These are phyloP conservation scores for Lutra lutra DNA, from an alignment of 2,797 vertebrate species.

Conservation along the genomic window DNA sequence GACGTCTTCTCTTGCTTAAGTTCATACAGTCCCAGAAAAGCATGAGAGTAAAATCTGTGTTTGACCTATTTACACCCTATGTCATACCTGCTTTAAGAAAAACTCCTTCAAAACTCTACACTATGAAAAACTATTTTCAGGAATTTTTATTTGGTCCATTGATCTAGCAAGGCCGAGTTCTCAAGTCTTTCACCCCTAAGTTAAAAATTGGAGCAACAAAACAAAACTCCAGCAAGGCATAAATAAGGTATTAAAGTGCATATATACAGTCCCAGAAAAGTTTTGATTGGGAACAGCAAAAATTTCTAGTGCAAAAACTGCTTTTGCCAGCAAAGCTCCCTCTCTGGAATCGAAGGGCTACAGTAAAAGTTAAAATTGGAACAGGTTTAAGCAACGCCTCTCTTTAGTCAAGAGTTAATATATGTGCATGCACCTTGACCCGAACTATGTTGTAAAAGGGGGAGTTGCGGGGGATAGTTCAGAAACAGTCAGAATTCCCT, in stretches of 20 bases:
- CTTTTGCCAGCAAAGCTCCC: constrained; percentile 79
- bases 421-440: constrained; percentile 75
- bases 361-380: constrained; percentile 65
- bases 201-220: constrained; percentile 81
- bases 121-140: constrained; percentile 80
- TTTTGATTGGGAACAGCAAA: constrained; percentile 79
- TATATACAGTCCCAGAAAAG: constrained; percentile 83
- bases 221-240: constrained; percentile 78
- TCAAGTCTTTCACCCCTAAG: constrained; percentile 75
- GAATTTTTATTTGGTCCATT: constrained; percentile 84
- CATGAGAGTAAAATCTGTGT: neutral
- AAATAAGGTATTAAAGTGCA: constrained; percentile 88
- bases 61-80: constrained; percentile 42
- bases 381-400: constrained; percentile 67
- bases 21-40: constrained; percentile 47
- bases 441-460: constrained; percentile 76
- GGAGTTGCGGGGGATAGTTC: constrained; percentile 54
- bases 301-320: constrained; percentile 86
- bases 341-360: constrained; percentile 75
- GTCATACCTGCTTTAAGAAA: constrained; percentile 61
- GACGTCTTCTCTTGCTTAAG: neutral
- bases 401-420: constrained; percentile 67
- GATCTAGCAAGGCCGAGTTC: constrained; percentile 79
- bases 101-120: constrained; percentile 77
- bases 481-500: constrained; percentile 64